Conservation (phyloP, 2,113 vertebrate species). For the Xyliphius kryptos region DNA sequence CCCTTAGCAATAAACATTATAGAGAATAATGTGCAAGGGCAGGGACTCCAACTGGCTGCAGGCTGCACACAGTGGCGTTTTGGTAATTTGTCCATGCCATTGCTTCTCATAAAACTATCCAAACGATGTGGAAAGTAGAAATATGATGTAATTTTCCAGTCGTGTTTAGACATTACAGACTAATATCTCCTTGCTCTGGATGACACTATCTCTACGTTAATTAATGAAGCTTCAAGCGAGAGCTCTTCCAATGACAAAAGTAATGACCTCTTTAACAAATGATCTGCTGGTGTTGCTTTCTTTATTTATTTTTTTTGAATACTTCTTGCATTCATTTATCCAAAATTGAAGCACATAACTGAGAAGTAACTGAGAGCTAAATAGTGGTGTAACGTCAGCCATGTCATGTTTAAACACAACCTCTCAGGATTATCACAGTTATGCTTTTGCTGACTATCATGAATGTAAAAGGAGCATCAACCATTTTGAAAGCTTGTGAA, state of each 20-base stretch:
- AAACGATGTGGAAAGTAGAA: conserved; percentile 3
- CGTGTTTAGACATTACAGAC: not conserved
- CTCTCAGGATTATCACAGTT: not conserved
- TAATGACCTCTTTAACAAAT: conserved; percentile 9
- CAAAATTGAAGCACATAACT: not conserved
- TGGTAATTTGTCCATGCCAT: conserved; percentile 6
- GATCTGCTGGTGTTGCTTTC: not conserved
- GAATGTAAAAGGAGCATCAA: not conserved
- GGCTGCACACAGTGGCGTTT: conserved; percentile 14
- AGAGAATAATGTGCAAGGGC: conserved; percentile 1
- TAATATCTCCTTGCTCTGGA: not conserved
- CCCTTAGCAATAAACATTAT: conserved; percentile 8
- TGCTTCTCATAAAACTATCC: not conserved
- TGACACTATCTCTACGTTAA: not conserved
- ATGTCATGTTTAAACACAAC: not conserved
- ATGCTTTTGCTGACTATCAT: not conserved
- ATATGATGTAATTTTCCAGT: conserved; percentile 14
- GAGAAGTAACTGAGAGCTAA: not conserved
- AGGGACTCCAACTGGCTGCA: conserved; percentile 6
- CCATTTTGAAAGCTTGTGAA: not conserved
- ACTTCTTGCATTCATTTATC: not conserved
- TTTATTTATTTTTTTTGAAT: not conserved
- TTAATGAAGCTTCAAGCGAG: not conserved
- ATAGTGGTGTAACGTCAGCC: not conserved
- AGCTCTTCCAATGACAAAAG: not conserved